Percentiles rank a stretch among this genome's conserved stretches.
These are phyloP conservation scores for Enteromius mattozi DNA, from an alignment of 2,797 vertebrate genomes.

Conservation along the genomic window DNA sequence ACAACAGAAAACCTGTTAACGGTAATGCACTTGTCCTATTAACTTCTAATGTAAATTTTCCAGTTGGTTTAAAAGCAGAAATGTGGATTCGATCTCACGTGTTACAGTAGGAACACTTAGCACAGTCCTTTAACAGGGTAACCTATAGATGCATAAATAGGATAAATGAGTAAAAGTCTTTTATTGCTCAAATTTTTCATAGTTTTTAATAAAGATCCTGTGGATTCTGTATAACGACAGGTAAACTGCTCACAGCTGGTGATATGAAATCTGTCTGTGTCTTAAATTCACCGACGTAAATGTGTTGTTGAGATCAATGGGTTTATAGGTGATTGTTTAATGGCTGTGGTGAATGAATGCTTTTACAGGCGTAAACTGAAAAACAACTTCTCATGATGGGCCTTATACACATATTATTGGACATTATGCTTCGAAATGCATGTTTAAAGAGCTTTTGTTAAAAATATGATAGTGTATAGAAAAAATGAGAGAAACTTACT, in stretches of 20 bases:
- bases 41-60: conserved; percentile 8
- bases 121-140: neutral
- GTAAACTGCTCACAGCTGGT: neutral
- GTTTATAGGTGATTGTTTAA: neutral
- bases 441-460: neutral
- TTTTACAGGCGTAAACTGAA: neutral
- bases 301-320: neutral
- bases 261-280: neutral
- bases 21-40: neutral
- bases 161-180: neutral
- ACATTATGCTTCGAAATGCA: neutral
- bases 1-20: neutral
- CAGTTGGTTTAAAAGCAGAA: neutral
- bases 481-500: neutral
- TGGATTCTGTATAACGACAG: neutral
- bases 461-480: neutral
- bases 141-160: neutral
- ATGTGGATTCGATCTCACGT: neutral
- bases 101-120: neutral
- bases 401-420: neutral
- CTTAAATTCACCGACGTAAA: neutral
- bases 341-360: neutral
- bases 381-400: neutral
- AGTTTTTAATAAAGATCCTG: neutral
- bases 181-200: neutral